Evolutionary conservation across 2,888 invertebrate genomes (phyloP).

Genomic region (Lypha dubia): DNA sequence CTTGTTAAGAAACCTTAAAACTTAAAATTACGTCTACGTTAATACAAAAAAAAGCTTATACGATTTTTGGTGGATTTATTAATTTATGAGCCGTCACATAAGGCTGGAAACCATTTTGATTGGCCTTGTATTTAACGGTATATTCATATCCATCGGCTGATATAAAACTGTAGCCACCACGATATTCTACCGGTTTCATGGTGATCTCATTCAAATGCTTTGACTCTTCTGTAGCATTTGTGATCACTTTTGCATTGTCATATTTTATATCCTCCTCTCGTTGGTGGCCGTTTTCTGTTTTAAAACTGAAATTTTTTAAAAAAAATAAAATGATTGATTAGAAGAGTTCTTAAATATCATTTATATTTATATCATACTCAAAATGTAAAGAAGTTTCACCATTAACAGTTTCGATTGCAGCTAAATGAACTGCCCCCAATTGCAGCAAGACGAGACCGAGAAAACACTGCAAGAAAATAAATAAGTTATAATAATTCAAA

Average conservation of each 20-base stretch:
- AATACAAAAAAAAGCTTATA: background rate
- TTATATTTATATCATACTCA: conserved; percentile 74
- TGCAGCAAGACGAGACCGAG: conserved; percentile 26
- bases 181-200: conserved; percentile 76
- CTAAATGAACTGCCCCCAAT: conserved; percentile 24
- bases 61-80: conserved; percentile 28
- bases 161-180: conserved; percentile 84
- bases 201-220: conserved; percentile 34
- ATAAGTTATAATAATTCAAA: conserved; percentile 16
- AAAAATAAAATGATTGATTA: background rate
- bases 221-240: background rate
- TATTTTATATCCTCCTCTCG: conserved; percentile 79
- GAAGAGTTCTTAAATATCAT: background rate
- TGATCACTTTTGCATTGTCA: conserved; percentile 55
- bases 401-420: conserved; percentile 64
- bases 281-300: conserved; percentile 81
- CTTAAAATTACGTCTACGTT: background rate
- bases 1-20: background rate
- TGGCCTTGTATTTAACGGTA: conserved; percentile 85
- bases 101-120: conserved; percentile 85
- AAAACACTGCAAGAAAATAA: conserved; percentile 51
- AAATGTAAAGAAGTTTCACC: conserved; percentile 75
- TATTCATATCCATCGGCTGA: conserved; percentile 85
- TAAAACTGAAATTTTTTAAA: conserved; percentile 75
- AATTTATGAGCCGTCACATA: conserved; percentile 81